phyloP scores from a whole-genome alignment of 2,888 invertebrate species.

The Drosophila affinis region DNA sequence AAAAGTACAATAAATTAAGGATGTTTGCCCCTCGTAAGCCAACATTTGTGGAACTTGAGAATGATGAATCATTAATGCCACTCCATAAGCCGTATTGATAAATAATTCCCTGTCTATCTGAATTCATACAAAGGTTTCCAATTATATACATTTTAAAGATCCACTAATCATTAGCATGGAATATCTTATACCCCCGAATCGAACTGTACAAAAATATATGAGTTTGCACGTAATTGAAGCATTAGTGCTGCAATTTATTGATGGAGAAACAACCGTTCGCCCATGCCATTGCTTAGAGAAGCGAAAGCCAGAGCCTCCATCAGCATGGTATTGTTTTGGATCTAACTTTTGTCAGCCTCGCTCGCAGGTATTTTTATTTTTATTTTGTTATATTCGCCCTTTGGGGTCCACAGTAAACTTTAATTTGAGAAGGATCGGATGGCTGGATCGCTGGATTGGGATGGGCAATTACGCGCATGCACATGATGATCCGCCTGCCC shows the following conservation, averaged over 20 bases:
- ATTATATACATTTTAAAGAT: too few relatives aligned
- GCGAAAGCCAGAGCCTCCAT: slow-evolving; percentile 1
- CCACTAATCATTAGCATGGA: too few relatives aligned
- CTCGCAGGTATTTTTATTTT: slow-evolving; percentile 12
- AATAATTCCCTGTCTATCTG: too few relatives aligned
- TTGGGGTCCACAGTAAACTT: slow-evolving; percentile 21
- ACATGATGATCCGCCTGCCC: slow-evolving; percentile 39
- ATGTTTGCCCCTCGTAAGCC: too few relatives aligned
- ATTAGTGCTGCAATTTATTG: slow-evolving; percentile 11
- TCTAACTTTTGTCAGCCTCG: slow-evolving; percentile 20
- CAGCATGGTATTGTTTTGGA: slow-evolving; percentile 26
- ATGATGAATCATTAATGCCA: too few relatives aligned
- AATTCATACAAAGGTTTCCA: too few relatives aligned
- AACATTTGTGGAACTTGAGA: too few relatives aligned
- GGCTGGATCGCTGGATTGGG: slow-evolving; percentile 35
- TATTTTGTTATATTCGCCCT: background rate
- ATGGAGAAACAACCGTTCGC: background rate
- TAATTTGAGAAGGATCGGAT: slow-evolving; percentile 48
- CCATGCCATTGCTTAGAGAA: background rate
- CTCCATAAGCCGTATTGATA: too few relatives aligned
- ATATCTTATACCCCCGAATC: background rate
- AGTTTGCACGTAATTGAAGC: background rate
- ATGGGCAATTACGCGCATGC: slow-evolving; percentile 68
- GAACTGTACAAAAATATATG: background rate
- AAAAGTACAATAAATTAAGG: too few relatives aligned